Evolutionary conservation across 2,113 vertebrate genomes (phyloP).

Genomic region (Nycticryphes semicollaris): DNA sequence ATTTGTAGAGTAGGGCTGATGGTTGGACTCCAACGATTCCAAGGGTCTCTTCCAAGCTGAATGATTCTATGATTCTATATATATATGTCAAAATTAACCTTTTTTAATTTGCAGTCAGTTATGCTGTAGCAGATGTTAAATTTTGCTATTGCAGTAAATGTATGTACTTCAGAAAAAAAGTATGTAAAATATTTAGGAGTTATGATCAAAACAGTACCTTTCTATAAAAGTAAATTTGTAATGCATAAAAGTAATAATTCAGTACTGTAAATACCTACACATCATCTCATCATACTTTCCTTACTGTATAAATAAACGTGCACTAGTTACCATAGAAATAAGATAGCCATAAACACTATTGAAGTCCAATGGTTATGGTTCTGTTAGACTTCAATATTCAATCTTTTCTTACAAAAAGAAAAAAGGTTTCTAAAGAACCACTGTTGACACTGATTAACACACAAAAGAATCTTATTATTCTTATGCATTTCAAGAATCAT

Average conservation of each 20-base stretch:
- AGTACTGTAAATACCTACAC: constrained; percentile 19
- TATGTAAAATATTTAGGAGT: neutral
- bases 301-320: neutral
- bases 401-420: neutral
- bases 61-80: neutral
- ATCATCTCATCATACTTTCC: constrained; percentile 4
- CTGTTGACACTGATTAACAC: neutral
- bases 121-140: neutral
- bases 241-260: neutral
- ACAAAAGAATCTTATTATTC: neutral
- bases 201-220: neutral
- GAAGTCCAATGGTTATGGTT: neutral
- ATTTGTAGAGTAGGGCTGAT: no score
- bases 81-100: neutral
- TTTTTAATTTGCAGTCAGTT: neutral
- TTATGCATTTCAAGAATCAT: neutral
- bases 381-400: neutral
- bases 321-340: neutral
- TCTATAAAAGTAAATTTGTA: neutral
- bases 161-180: neutral
- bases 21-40: no score
- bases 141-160: neutral
- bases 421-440: neutral
- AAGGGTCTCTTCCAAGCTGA: no score
- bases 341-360: neutral